These are phyloP conservation scores for Agrilus cyanescens DNA, from an alignment of 2,888 invertebrate genomes.

Conservation along the genomic window DNA sequence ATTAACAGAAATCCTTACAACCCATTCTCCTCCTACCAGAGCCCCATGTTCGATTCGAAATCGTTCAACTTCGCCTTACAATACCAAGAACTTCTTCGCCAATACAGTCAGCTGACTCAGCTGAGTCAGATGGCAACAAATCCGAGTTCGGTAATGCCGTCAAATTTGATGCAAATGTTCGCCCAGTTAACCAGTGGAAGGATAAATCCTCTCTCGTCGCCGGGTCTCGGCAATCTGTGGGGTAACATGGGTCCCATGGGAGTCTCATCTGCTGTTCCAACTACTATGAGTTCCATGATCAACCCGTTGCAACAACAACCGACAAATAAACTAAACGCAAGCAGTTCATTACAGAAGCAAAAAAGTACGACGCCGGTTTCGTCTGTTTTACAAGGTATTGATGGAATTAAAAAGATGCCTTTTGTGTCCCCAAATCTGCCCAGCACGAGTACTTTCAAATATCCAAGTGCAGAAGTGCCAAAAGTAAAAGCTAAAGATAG, in stretches of 20 bases:
- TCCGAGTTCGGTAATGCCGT: constrained; percentile 10
- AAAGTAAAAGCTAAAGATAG: constrained; percentile 16
- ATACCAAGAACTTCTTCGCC: constrained; percentile 34
- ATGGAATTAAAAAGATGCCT: too few relatives aligned
- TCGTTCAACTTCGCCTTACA: constrained; percentile 31
- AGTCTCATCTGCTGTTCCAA: neutral
- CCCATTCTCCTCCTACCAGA: constrained; percentile 22
- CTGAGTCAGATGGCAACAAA: constrained; percentile 10
- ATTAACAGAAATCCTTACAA: constrained; percentile 13
- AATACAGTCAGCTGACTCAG: constrained; percentile 27
- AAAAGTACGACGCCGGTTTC: neutral
- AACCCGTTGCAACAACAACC: neutral
- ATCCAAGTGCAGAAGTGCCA: constrained; percentile 11
- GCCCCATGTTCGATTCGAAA: constrained; percentile 22
- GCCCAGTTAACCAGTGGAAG: constrained; percentile 14
- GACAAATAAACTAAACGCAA: neutral
- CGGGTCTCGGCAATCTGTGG: constrained; percentile 14
- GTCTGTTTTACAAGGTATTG: too few relatives aligned
- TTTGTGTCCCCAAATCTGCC: neutral
- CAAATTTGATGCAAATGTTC: constrained; percentile 17
- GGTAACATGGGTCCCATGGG: constrained; percentile 13
- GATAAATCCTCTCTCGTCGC: constrained; percentile 14
- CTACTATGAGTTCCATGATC: neutral
- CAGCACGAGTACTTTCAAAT: constrained; percentile 11
- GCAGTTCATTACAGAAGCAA: neutral